These are phyloP conservation scores for Pomatostomus ruficeps DNA, from an alignment of 2,113 vertebrate genomes.

Conservation along the genomic window DNA sequence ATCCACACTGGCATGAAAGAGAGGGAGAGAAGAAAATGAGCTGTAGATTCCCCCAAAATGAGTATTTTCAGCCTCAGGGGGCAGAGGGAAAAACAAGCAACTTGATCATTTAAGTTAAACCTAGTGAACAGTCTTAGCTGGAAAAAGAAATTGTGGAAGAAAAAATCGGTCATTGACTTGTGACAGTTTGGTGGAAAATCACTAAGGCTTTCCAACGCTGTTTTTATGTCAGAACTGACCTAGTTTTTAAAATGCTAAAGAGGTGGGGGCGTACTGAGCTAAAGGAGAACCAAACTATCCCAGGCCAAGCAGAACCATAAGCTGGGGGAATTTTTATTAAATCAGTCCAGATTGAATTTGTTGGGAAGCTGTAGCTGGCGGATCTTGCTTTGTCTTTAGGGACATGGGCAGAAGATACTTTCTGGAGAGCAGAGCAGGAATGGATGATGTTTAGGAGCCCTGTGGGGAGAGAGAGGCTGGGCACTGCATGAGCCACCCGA, in stretches of 20 bases:
- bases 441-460: neutral
- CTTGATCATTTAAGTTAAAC: neutral
- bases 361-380: neutral
- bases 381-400: neutral
- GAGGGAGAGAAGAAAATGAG: neutral
- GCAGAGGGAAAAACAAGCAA: neutral
- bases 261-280: neutral
- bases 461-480: neutral
- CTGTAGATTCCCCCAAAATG: neutral
- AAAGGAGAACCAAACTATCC: neutral
- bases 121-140: neutral
- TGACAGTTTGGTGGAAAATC: conserved; percentile 19
- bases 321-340: neutral
- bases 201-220: neutral
- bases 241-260: conserved; percentile 4
- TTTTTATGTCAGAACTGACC: conserved; percentile 36
- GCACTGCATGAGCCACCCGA: rapidly evolving
- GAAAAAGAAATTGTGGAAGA: neutral
- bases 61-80: neutral
- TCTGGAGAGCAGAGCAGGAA: neutral
- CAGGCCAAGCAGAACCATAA: neutral
- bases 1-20: rapidly evolving
- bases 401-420: neutral
- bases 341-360: neutral
- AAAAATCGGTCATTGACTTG: neutral